Evolutionary conservation across 1,140 invertebrate genomes (phyloP).

Genomic region (Penaeus japonicus): DNA sequence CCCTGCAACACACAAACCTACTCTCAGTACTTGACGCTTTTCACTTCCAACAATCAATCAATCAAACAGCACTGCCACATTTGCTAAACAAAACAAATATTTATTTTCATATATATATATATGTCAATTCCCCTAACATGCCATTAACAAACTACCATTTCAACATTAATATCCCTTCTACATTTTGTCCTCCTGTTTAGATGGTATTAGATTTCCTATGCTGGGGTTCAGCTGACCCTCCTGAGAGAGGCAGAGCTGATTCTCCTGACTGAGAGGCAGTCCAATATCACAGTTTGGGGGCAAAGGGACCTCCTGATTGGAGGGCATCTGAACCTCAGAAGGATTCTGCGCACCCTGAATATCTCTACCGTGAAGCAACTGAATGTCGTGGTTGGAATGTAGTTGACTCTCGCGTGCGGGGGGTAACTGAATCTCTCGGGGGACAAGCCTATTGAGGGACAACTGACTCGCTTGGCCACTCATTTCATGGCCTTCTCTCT

Average conservation of each 20-base stretch:
- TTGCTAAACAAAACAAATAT: neutral
- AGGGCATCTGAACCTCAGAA: neutral
- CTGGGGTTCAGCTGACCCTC: neutral
- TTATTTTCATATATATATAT: neutral
- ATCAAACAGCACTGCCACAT: slow-evolving; percentile 28
- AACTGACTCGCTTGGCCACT: neutral
- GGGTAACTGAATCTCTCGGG: no score
- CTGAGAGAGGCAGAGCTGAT: neutral
- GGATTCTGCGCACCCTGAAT: no score
- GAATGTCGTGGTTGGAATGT: neutral
- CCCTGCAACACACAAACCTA: slow-evolving; percentile 55
- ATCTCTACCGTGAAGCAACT: neutral
- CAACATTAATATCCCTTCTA: no score
- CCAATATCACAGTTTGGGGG: neutral
- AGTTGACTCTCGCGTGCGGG: neutral
- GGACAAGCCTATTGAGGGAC: no score
- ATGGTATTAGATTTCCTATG: neutral
- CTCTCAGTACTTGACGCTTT: slow-evolving; percentile 35
- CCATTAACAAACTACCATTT: no score
- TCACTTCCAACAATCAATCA: neutral
- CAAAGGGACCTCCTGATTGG: neutral
- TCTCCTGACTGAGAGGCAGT: neutral
- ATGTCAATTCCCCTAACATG: neutral
- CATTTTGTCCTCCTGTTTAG: neutral
- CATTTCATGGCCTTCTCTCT: neutral